Evolutionary conservation across 2,888 invertebrate genomes (phyloP), one percentile per base, ranked within the genome.

Genomic region (Xanthia togata): DNA sequence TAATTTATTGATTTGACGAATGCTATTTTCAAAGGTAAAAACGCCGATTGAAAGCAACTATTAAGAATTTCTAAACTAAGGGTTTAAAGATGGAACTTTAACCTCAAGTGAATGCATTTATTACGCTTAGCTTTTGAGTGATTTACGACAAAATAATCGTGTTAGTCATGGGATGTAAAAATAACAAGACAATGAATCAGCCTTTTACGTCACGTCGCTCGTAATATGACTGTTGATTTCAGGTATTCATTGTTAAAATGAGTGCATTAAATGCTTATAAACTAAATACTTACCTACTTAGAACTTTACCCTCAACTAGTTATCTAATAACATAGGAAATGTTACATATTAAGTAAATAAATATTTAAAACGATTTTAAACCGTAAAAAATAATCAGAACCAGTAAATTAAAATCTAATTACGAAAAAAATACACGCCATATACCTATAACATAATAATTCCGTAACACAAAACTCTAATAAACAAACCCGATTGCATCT

Each of bases 121-220:
- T 44, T 17, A 41, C 12, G 35, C 23, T 41, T 35, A 50, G 6
- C 38, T 69, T 69, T n/a, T 62, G 17, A 26, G 35, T 55, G 31
- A 70, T 62, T 75, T 57, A 79, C 23, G 64, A 57, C n/a, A 26
- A 65, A 72, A 71, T 71, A 82, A 77, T 81, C 68, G 17, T 50
- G 26, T 71, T 64, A 50, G 78, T 77, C 72, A 78, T 35, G 73
- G 44, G 44, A 14, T 70, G 35, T 74, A 53, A 78, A 81, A 78
- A 70, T 73, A 68, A 79, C 63, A 63, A 50, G 63, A 55, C 73
- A 59, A n/a, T 82, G 74, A 82, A 68, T 68, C 81, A 81, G 50
- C 57, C 14, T 70, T 71, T 60, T 41, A 70, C 23, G 47, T 44
- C 12, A 44, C 6, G 23, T 44, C 11, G 14, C n/a, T 55, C 23